Percentiles rank a stretch among this genome's conserved stretches.
phyloP scores from a whole-genome alignment of 2,797 vertebrate genomes.

The Pantherophis alleghaniensis region DNA sequence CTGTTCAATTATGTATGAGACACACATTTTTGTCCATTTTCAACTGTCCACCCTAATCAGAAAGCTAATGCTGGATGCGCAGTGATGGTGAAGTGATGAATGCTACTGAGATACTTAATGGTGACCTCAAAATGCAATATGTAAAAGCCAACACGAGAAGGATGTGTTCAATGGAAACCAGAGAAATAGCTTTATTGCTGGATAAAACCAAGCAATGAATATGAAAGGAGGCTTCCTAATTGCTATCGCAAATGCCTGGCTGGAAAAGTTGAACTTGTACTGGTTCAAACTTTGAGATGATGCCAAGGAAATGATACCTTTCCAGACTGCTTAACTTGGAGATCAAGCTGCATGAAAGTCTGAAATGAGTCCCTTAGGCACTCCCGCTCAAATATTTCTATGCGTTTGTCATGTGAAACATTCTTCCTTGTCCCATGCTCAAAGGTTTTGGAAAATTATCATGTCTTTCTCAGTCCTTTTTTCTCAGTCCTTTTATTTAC shows the following conservation, averaged over 20 bases:
- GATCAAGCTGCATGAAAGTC: constrained; percentile 18
- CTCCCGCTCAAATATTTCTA: not conserved
- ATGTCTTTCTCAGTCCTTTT: not conserved
- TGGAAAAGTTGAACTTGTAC: not conserved
- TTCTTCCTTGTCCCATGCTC: no score
- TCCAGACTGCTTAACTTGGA: not conserved
- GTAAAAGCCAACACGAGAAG: not conserved
- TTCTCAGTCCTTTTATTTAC: not conserved
- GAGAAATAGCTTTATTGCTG: not conserved
- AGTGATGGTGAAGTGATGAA: constrained; percentile 15
- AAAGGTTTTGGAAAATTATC: not conserved
- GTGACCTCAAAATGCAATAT: not conserved
- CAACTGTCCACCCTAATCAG: constrained; percentile 49
- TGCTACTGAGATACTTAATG: constrained; percentile 25
- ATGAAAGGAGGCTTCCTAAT: not conserved
- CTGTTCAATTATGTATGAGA: constrained; percentile 52
- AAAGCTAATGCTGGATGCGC: constrained; percentile 40
- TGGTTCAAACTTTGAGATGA: rapidly evolving
- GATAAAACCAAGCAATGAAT: not conserved
- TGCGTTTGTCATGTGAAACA: constrained; percentile 23
- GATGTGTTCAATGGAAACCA: not conserved
- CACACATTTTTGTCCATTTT: constrained; percentile 46
- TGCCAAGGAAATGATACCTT: constrained; percentile 18
- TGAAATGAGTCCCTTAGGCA: constrained; percentile 27
- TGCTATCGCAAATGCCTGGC: not conserved